Evolutionary conservation across 37 sponge, comb jelly and placozoan genomes (phyloP).

Genomic region (Spongilla lacustris): DNA sequence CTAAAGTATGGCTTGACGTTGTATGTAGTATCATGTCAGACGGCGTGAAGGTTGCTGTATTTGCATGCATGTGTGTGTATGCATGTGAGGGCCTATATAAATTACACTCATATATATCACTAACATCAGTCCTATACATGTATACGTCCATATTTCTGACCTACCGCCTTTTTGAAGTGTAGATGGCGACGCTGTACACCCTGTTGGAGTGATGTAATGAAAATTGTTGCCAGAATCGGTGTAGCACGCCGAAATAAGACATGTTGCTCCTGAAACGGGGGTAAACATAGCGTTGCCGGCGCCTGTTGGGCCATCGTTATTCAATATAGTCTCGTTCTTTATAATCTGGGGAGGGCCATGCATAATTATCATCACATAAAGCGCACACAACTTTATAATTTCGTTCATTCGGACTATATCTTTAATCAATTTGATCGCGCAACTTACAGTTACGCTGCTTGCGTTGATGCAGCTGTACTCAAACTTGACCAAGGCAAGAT

Average conservation of each 20-base stretch:
- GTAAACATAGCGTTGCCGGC: not conserved
- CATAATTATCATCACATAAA: not conserved
- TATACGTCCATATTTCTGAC: not conserved
- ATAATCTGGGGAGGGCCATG: too few species aligned
- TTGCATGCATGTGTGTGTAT: not conserved
- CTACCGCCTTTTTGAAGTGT: not conserved
- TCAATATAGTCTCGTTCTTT: not conserved
- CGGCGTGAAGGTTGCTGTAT: too few species aligned
- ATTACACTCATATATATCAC: too few species aligned
- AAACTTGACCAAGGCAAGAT: not conserved
- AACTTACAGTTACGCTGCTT: not conserved
- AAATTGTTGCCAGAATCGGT: not conserved
- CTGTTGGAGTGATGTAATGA: not conserved
- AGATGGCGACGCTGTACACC: not conserved
- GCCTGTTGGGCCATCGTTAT: not conserved
- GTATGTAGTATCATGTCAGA: too few species aligned
- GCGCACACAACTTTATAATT: too few species aligned
- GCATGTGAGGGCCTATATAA: too few species aligned
- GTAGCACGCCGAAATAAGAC: not conserved
- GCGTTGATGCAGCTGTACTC: not conserved
- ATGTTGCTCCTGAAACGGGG: not conserved
- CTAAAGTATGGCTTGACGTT: too few species aligned
- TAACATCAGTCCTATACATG: too few species aligned
- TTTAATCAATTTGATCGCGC: not conserved
- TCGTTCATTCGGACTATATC: too few species aligned